Conservation (phyloP, 2,888 invertebrate species). For the Eucriotettix oculatus region DNA sequence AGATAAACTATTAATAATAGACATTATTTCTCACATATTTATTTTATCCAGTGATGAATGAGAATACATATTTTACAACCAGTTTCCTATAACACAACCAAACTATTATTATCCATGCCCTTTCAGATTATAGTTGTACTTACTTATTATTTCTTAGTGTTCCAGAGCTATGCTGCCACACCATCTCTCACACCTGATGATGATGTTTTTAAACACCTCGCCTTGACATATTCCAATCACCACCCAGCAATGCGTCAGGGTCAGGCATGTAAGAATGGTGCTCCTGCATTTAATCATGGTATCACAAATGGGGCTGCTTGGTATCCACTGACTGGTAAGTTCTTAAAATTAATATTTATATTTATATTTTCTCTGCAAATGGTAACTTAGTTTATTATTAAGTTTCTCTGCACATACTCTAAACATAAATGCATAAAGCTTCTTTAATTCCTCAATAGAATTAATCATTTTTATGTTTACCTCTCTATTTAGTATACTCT, state of each 20-base stretch:
- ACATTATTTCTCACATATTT: too few relatives aligned
- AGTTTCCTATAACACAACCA: too few relatives aligned
- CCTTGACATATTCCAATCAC: slow-evolving; percentile 36
- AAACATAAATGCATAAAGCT: too few relatives aligned
- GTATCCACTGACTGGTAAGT: slow-evolving; percentile 37
- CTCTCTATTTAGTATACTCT: too few relatives aligned
- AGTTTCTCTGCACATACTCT: too few relatives aligned
- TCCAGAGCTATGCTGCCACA: slow-evolving; percentile 63
- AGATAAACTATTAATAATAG: too few relatives aligned
- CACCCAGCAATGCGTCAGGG: slow-evolving; percentile 40
- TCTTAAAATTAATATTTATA: background rate
- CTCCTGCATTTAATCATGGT: slow-evolving; percentile 33
- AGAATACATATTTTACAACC: too few relatives aligned
- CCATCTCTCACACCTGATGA: slow-evolving; percentile 42
- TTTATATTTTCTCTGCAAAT: too few relatives aligned
- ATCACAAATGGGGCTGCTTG: slow-evolving; percentile 50
- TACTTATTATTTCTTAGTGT: slow-evolving; percentile 46
- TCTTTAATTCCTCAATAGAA: too few relatives aligned
- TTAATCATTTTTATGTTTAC: too few relatives aligned
- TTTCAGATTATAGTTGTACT: slow-evolving; percentile 23
- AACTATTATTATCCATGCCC: background rate
- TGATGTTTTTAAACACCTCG: slow-evolving; percentile 41
- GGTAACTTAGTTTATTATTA: too few relatives aligned
- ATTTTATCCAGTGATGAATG: too few relatives aligned
- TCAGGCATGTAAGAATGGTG: slow-evolving; percentile 27